A percentile compares a stretch with the other conserved stretches of the same genome.
Conservation (phyloP, 2,113 vertebrate genomes). For the Desmodus rotundus region DNA sequence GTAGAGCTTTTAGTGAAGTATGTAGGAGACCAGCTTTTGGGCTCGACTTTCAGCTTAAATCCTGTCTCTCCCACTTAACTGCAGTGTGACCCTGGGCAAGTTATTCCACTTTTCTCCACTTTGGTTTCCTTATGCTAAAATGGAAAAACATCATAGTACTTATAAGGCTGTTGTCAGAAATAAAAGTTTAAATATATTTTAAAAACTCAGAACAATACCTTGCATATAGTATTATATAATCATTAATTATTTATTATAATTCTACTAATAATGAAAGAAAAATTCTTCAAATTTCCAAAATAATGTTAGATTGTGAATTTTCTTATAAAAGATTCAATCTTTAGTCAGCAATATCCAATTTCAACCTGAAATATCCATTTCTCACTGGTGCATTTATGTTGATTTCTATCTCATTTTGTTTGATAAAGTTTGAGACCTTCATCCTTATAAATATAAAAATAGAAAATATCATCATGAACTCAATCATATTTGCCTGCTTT, state of each 20-base stretch:
- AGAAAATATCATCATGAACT: background rate
- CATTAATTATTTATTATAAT: background rate
- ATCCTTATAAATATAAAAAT: background rate
- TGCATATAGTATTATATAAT: background rate
- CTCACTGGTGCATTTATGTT: background rate
- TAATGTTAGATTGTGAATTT: background rate
- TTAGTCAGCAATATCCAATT: background rate
- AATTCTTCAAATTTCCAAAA: background rate
- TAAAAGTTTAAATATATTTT: background rate
- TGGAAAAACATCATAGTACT: background rate
- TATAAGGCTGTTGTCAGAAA: background rate
- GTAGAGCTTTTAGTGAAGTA: background rate
- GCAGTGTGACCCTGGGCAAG: background rate
- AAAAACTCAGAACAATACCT: background rate
- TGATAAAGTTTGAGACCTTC: background rate
- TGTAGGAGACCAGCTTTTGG: background rate
- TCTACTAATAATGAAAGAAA: background rate
- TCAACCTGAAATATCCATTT: background rate
- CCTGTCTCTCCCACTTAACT: background rate
- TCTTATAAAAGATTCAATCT: background rate
- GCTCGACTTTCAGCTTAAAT: background rate
- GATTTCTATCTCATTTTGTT: background rate
- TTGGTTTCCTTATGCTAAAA: background rate
- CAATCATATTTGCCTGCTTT: background rate
- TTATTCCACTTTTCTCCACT: background rate